Percentiles rank a stretch among this genome's conserved stretches.
Conservation (phyloP, 1,140 invertebrate species). For the Anadara kagoshimensis region DNA sequence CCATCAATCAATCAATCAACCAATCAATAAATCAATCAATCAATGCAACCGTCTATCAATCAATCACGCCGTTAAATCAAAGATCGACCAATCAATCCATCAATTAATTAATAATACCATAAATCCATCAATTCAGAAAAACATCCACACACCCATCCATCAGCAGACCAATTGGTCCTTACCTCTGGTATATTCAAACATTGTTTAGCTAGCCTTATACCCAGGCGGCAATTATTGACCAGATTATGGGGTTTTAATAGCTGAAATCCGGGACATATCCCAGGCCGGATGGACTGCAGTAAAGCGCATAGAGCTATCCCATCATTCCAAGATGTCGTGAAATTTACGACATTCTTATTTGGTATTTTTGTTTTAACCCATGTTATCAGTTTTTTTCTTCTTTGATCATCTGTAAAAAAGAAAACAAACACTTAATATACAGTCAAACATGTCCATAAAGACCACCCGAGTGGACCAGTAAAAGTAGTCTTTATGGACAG, state of each 20-base stretch:
- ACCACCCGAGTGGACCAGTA: too few relatives aligned
- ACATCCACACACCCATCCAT: too few relatives aligned
- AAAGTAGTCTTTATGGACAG: too few relatives aligned
- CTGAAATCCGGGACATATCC: slow-evolving; percentile 68
- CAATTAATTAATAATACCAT: too few relatives aligned
- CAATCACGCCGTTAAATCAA: too few relatives aligned
- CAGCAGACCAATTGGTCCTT: neutral
- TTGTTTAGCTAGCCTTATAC: slow-evolving; percentile 65
- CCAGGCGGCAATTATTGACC: slow-evolving; percentile 71
- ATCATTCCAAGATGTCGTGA: slow-evolving; percentile 69
- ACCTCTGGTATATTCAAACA: slow-evolving; percentile 68
- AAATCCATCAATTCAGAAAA: too few relatives aligned
- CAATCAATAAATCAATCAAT: too few relatives aligned
- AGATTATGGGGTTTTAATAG: slow-evolving; percentile 68
- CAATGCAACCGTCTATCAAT: too few relatives aligned
- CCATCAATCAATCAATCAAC: too few relatives aligned
- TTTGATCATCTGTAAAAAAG: slow-evolving; percentile 40
- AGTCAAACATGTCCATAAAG: too few relatives aligned
- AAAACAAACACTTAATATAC: slow-evolving; percentile 3
- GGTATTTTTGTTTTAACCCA: slow-evolving; percentile 56
- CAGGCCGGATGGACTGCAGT: slow-evolving; percentile 69
- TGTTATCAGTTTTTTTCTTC: slow-evolving; percentile 39
- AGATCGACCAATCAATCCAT: too few relatives aligned
- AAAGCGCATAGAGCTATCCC: slow-evolving; percentile 71
- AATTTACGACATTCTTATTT: slow-evolving; percentile 57